phyloP scores from a whole-genome alignment of 1,140 invertebrate genomes.

The Octopus sinensis region DNA sequence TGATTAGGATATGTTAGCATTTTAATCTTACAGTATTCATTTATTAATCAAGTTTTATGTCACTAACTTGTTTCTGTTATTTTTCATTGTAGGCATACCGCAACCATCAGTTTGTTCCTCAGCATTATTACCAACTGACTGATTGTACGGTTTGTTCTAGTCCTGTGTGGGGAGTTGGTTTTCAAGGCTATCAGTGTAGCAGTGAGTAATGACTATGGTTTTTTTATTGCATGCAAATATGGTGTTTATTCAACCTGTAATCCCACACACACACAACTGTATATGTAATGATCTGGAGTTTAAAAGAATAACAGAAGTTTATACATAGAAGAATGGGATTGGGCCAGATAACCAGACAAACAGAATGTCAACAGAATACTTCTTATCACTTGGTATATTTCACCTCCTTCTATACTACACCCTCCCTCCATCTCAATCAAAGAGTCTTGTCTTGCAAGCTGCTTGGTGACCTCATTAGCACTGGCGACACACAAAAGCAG shows the following conservation, averaged over 20 bases:
- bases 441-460: too few species aligned
- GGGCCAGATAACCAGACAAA: too few species aligned
- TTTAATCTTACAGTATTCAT: too few species aligned
- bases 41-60: background rate
- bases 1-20: too few species aligned
- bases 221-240: background rate
- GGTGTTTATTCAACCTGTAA: background rate
- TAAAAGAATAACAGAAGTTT: background rate
- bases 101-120: conserved; percentile 84
- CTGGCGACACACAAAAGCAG: too few species aligned
- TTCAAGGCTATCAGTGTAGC: conserved; percentile 87
- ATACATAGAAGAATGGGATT: background rate
- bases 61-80: conserved; percentile 14
- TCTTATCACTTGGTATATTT: too few species aligned
- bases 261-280: background rate
- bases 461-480: too few species aligned
- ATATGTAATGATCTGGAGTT: background rate
- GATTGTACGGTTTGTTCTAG: conserved; percentile 89
- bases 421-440: too few species aligned
- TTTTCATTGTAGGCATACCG: conserved; percentile 40
- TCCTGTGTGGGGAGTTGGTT: conserved; percentile 89
- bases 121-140: conserved; percentile 84
- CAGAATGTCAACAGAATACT: too few species aligned
- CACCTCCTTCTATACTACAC: too few species aligned
- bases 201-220: conserved; percentile 61